phyloP scores from a whole-genome alignment of 2,888 invertebrate species.

The Hydrotaea diabolus region DNA sequence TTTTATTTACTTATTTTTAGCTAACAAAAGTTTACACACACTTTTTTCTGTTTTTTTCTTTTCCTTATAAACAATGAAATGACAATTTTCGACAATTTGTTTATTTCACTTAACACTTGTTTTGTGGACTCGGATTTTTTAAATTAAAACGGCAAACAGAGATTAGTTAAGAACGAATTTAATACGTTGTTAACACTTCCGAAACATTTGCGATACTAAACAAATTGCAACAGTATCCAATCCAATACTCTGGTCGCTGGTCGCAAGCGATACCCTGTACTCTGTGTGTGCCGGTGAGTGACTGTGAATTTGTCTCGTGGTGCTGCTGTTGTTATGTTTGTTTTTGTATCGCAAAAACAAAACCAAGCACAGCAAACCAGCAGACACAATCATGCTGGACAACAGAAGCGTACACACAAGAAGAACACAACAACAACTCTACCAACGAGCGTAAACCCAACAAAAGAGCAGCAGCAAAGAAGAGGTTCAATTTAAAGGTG shows the following conservation, averaged over 20 bases:
- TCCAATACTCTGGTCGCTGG: slow-evolving; percentile 52
- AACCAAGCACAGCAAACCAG: neutral
- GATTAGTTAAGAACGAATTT: slow-evolving; percentile 2
- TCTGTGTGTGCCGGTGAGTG: slow-evolving; percentile 46
- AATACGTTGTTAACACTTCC: slow-evolving; percentile 68
- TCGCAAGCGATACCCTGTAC: neutral
- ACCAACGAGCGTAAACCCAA: slow-evolving; percentile 6
- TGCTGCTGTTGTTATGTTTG: slow-evolving; percentile 35
- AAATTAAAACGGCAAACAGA: neutral
- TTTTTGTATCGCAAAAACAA: slow-evolving; percentile 53
- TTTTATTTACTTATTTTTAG: neutral
- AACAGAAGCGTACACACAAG: slow-evolving; percentile 3
- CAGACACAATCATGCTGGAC: slow-evolving; percentile 37
- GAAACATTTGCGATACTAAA: slow-evolving; percentile 69
- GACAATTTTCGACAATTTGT: neutral
- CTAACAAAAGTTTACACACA: neutral
- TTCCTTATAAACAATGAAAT: neutral
- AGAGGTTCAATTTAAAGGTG: slow-evolving; percentile 36
- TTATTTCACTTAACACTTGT: neutral
- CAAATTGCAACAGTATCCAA: slow-evolving; percentile 69
- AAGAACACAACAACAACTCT: slow-evolving; percentile 6
- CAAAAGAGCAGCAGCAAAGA: slow-evolving; percentile 48
- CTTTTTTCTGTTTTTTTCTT: neutral
- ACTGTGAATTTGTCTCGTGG: slow-evolving; percentile 25
- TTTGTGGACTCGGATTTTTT: neutral